Evolutionary conservation across 2,797 vertebrate species (phyloP).

Genomic region (Avahi laniger): DNA sequence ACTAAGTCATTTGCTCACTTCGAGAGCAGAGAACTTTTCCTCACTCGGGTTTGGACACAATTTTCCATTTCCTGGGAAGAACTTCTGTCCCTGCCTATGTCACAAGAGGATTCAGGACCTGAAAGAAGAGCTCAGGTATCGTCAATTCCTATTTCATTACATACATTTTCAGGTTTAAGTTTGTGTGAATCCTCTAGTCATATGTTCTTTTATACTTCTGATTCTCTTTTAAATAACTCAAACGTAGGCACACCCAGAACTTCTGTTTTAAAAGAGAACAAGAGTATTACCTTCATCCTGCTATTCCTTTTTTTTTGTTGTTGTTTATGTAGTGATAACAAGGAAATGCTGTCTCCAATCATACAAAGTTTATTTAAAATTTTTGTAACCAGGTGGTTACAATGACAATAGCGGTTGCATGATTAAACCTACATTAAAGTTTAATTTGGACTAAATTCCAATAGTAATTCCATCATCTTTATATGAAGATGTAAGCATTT

Average conservation of each 20-base stretch:
- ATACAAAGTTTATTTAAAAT: neutral
- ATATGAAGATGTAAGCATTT: neutral
- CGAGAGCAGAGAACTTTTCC: neutral
- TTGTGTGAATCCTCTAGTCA: neutral
- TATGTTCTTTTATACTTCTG: neutral
- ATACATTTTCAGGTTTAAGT: neutral
- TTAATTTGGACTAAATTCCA: neutral
- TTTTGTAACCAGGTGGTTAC: neutral
- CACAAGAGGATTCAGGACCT: conserved; percentile 39
- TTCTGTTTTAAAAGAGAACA: neutral
- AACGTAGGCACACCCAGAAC: neutral
- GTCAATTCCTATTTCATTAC: neutral
- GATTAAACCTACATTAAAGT: neutral
- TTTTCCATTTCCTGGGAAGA: neutral
- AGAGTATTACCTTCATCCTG: neutral
- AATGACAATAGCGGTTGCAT: neutral
- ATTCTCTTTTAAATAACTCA: neutral
- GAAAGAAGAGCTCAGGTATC: conserved; percentile 65
- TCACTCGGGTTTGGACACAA: neutral
- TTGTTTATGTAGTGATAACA: neutral
- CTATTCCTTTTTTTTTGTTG: neutral
- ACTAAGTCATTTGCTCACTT: neutral
- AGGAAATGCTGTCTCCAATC: neutral
- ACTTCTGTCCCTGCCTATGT: neutral
- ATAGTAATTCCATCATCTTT: neutral